Evolutionary conservation across 2,888 invertebrate species (phyloP), one percentile per base, ranked within the genome.

Genomic region (Eilema depressum): DNA sequence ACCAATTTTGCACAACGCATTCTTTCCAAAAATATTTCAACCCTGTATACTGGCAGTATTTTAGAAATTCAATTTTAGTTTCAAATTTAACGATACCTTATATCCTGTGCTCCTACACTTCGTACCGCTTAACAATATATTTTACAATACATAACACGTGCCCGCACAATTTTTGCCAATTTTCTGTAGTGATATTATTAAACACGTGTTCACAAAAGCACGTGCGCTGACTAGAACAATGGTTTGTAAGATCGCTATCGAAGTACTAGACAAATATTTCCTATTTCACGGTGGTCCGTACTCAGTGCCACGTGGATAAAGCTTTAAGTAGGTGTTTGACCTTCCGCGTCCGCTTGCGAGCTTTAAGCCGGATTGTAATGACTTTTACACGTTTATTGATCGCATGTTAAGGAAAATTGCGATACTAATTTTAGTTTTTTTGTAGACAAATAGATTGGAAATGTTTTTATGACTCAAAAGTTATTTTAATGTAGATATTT

Each of bases 281-380:
- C 76, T 77, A 76, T 77, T 79, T 79, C 83, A 82, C 64, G 79
- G 81, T 84, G 79, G 81, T 79, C 82, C 74, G 68, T 66, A 76
- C 77, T 78, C 81, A 72, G 65, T 66, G 74, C 78, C 77, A 77
- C 82, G 82, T 79, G 81, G 80, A 78, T 69, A 56, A 66, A 69
- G 69, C 66, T 69, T 82, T 69, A 80, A 80, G 78, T 76, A 77
- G 79, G 82, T 73, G 76, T 79, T 83, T 81, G 81, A 81, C 81
- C 81, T 77, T 72, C 75, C 69, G 75, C 69, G 64, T 64, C 57
- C 63, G 69, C 56, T 68, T 72, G 53, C 63, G 28, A 63, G 67
- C 63, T 69, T 66, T 66, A 72, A 41, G 14, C 63, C 14, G 41
- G 69, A 2, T 53, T 70, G 53, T 70, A n/a, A 23, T 66, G n/a